Conservation (phyloP, 2,888 invertebrate genomes). For the Acanthosepion lycidas region DNA sequence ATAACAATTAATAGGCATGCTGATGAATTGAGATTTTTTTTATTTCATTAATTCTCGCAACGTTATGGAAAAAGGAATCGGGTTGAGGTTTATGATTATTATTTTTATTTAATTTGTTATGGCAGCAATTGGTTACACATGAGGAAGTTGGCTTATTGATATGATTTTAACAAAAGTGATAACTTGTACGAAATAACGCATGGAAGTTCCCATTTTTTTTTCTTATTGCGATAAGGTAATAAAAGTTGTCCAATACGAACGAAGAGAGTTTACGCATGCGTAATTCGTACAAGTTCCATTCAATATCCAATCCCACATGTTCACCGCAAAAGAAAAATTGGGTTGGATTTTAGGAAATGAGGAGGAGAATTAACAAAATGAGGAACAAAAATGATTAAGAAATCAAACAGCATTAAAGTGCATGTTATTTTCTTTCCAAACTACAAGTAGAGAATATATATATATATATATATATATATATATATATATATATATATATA, state of each 20-base stretch:
- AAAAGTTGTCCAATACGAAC: background rate
- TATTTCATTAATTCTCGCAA: background rate
- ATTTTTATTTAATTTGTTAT: background rate
- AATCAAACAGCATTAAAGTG: background rate
- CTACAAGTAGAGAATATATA: background rate
- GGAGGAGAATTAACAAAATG: background rate
- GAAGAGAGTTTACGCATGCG: background rate
- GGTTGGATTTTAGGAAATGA: background rate
- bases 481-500: background rate
- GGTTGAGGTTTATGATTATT: background rate
- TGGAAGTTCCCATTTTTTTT: background rate
- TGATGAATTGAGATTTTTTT: background rate
- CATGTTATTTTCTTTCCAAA: too few relatives aligned
- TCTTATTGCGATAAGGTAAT: background rate
- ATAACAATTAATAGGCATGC: background rate
- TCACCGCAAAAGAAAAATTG: background rate
- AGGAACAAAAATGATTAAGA: background rate
- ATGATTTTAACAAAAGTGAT: background rate
- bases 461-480: conserved; percentile 35
- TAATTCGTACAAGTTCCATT: background rate
- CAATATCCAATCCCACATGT: background rate
- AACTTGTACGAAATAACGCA: background rate
- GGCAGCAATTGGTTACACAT: background rate
- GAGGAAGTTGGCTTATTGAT: background rate
- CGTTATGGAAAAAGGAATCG: background rate